Conservation (phyloP, 1,140 invertebrate genomes). For the Drusus annulatus region DNA sequence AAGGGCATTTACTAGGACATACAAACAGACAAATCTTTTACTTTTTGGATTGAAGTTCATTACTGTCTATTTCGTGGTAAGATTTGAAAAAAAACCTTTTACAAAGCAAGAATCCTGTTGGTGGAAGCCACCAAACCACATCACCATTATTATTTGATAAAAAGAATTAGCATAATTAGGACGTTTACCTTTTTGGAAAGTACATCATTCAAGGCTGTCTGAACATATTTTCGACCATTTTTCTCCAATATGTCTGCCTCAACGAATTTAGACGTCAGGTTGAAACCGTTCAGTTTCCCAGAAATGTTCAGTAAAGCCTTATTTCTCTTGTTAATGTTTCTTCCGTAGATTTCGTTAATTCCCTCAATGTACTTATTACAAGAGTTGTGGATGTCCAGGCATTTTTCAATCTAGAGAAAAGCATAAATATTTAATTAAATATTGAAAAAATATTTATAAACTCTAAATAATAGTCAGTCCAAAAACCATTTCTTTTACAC, state of each 20-base stretch:
- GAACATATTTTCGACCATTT: slow-evolving; percentile 42
- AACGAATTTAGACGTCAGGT: slow-evolving; percentile 20
- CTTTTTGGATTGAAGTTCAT: too few relatives aligned
- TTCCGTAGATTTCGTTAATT: slow-evolving; percentile 24
- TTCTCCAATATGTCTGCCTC: slow-evolving; percentile 44
- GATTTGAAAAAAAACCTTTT: too few relatives aligned
- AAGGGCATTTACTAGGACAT: too few relatives aligned
- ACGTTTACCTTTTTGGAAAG: slow-evolving; percentile 42
- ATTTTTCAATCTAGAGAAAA: slow-evolving; percentile 46
- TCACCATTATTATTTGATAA: too few relatives aligned
- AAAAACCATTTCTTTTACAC: too few relatives aligned
- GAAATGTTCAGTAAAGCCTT: slow-evolving; percentile 41
- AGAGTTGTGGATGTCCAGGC: slow-evolving; percentile 25
- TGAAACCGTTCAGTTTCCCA: slow-evolving; percentile 45
- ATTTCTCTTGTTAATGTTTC: background rate
- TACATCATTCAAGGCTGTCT: slow-evolving; percentile 49
- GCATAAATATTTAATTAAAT: background rate
- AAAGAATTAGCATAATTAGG: too few relatives aligned
- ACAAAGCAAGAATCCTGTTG: too few relatives aligned
- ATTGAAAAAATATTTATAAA: background rate
- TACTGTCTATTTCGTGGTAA: too few relatives aligned
- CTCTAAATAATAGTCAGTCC: too few relatives aligned
- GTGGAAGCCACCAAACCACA: too few relatives aligned
- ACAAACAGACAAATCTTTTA: too few relatives aligned
- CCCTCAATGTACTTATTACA: slow-evolving; percentile 30